Conservation (phyloP, 2,113 vertebrate species). For the Phaethon lepturus region DNA sequence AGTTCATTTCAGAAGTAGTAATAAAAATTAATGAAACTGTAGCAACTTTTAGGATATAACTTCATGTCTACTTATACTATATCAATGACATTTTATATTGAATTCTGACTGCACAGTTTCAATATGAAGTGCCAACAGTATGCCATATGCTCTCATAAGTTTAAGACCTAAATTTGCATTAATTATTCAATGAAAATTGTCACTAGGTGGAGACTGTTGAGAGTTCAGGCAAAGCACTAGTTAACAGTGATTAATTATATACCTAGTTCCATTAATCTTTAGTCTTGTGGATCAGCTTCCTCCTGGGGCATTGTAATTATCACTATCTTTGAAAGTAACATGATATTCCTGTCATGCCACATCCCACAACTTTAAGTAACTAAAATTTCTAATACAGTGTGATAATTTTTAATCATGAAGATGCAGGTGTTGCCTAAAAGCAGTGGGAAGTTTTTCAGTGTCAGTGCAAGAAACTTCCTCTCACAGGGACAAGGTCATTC, state of each 20-base stretch:
- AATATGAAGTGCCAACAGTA: background rate
- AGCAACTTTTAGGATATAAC: background rate
- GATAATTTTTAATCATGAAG: background rate
- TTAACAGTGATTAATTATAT: background rate
- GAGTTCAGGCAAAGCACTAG: background rate
- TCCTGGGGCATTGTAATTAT: background rate
- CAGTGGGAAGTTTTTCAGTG: background rate
- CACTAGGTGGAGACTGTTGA: background rate
- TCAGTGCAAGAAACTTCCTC: background rate
- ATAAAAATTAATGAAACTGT: background rate
- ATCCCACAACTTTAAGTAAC: background rate
- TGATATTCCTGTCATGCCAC: background rate
- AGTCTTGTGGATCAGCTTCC: background rate
- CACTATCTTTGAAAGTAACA: background rate
- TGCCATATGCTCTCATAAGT: background rate
- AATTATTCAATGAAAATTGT: background rate
- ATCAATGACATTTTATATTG: background rate
- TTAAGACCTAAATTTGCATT: background rate
- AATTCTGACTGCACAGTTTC: background rate
- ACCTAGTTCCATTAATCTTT: background rate
- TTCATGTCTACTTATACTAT: background rate
- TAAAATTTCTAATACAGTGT: background rate
- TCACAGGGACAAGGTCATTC: background rate
- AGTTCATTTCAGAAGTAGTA: background rate
- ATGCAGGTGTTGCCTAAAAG: background rate